These are phyloP conservation scores for Sphenodon punctatus DNA, from an alignment of 2,797 vertebrate genomes.

Conservation along the genomic window DNA sequence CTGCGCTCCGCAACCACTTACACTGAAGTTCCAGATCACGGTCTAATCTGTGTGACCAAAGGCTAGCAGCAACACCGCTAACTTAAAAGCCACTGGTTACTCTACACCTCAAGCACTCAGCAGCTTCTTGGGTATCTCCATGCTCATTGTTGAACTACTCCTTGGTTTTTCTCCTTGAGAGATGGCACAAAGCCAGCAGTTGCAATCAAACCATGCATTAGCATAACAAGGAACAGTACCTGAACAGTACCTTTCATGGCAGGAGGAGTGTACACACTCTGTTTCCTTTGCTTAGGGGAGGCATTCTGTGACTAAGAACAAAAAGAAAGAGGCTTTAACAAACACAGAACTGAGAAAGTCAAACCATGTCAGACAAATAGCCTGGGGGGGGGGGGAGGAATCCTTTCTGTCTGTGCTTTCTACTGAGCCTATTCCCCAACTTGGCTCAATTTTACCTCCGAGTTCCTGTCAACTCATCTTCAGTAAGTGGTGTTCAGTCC, in stretches of 20 bases:
- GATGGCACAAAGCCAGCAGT: accelerated
- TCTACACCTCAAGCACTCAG: not conserved
- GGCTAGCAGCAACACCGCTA: not conserved
- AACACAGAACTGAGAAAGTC: not conserved
- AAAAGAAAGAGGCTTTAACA: conserved; percentile 35
- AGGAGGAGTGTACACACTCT: conserved; percentile 84
- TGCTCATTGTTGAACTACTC: accelerated
- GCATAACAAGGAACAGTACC: conserved; percentile 38
- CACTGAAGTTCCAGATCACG: not conserved
- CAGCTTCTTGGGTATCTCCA: accelerated
- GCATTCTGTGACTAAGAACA: conserved; percentile 74
- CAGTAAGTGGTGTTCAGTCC: not conserved
- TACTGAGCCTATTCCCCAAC: too few relatives aligned
- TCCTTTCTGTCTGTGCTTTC: not conserved
- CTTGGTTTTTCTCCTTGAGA: accelerated
- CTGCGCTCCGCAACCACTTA: too few relatives aligned
- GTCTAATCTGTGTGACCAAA: not conserved
- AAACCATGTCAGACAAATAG: not conserved
- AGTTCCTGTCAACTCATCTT: not conserved
- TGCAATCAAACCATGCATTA: not conserved
- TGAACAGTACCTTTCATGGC: conserved; percentile 87
- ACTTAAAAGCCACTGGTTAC: not conserved
- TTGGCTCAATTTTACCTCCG: not conserved
- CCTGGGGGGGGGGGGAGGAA: accelerated
- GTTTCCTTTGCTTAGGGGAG: conserved; percentile 89